These are phyloP conservation scores for Myiagra hebetior DNA, from an alignment of 2,113 vertebrate genomes.

Conservation along the genomic window DNA sequence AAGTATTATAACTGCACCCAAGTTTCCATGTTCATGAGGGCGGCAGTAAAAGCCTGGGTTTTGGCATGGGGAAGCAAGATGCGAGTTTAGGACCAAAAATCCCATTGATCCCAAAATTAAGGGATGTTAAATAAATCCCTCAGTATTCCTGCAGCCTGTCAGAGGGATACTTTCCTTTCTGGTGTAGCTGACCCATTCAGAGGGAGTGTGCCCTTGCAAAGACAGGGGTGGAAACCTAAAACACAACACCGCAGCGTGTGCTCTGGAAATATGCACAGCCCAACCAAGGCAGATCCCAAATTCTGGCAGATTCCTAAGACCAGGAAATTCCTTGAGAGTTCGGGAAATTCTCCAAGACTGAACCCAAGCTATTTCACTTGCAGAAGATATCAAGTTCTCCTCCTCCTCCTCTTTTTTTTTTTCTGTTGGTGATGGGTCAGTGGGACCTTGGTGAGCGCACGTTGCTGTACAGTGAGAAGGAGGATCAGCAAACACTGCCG, in stretches of 20 bases:
- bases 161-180: not conserved
- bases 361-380: conserved; percentile 44
- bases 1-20: not conserved
- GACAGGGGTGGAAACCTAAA: not conserved
- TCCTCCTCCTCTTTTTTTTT: not conserved
- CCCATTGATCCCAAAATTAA: not conserved
- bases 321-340: conserved; percentile 70
- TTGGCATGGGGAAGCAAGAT: not conserved
- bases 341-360: conserved; percentile 51
- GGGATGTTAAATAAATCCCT: not conserved
- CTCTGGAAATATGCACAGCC: not conserved
- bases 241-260: not conserved
- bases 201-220: rapidly evolving
- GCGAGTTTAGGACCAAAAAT: not conserved
- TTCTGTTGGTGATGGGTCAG: conserved; percentile 2
- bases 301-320: conserved; percentile 47
- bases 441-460: conserved; percentile 20
- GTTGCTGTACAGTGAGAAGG: not conserved
- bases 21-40: not conserved
- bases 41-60: not conserved
- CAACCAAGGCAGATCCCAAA: not conserved
- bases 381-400: conserved; percentile 46
- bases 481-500: not conserved
- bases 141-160: not conserved
- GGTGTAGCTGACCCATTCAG: not conserved